Base-by-base conservation (phyloP, 2,113 vertebrate species). In the Hippocampus barbouri region DNA sequence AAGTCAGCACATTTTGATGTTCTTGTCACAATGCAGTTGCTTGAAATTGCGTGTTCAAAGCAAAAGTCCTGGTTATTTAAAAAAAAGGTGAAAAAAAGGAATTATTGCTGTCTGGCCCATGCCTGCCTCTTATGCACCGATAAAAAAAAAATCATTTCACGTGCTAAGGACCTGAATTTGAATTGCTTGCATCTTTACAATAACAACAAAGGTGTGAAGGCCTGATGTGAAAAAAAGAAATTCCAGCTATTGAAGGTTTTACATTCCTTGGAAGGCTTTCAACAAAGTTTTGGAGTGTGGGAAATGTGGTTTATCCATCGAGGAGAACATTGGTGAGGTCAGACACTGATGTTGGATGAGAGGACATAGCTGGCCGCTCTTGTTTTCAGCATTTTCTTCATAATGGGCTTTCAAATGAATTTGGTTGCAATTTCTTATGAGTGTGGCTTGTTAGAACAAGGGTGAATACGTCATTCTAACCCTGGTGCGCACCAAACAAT, bases 321-420 rank as follows among this genome's bases (percentile, higher is more conserved):
- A 65, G 40, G 16, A 43, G 40, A 43, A 65, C 63, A 43, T 65
- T 45, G 45, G 40, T 66, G 40, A 45, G 63, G 63, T 65, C 38
- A n/a, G 63, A 23, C 21, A 23, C 9, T 43, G 62, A 64, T 63
- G 21, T 54, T 54, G 53, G 21, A 54, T 54, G 2, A 3, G 20
- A n/a, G 6, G 6, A n/a, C n/a, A 23, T 54, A n/a, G 53, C 40
- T 15, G 0, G 12, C 18, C 5, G 20, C 38, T n/a, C 62, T 64
- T 40, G 25, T 64, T 41, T 64, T 64, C 1, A 41, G 18, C n/a
- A 14, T 43, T 65, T 45, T 43, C 12, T 8, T 23, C n/a, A 65
- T n/a, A 21, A 20, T 40, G 3, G 61, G 54, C 9, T 21, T 56
- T 56, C n/a, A 56, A 57, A 59, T 27, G 12, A 59, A 27, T 57